Evolutionary conservation across 2,113 vertebrate species (phyloP), one percentile per base, ranked within the genome.

Genomic region (Megaptera novaeangliae): DNA sequence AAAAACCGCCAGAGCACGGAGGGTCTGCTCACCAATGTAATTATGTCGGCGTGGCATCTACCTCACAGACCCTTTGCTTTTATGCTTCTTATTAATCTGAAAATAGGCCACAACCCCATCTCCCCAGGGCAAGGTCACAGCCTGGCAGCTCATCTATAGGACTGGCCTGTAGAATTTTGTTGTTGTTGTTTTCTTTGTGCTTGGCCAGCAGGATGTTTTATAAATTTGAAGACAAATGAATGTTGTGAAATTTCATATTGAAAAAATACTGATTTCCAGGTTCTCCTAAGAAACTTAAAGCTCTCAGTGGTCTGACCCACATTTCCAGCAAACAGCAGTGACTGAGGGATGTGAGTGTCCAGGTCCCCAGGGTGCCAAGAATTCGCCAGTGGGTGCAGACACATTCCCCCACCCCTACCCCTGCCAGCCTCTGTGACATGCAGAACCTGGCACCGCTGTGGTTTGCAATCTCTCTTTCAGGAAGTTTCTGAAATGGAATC

Each of bases 251-350:
- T 49, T 27, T 78, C 39, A 2, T 12, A 25, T 49, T 55, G 66
- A 36, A 92, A 92, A 88, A 82, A 44, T 61, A 61, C 11, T 78
- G 55, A 29, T 49, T 78, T 86, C 41, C 6, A 6, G 11, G 29
- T 57, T 49, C 27, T 75, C 13, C 39, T 77, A 85, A 68, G 66
- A 95, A 93, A 63, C 8, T 29, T 44, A 29, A 87, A 91, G 31
- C 9, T 36, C 39, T 78, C 27, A 52, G 10, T 20, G 41, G 14
- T 46, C 49, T 97, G 82, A 85, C 57, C 44, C 3, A 4, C 27
- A 84, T 52, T 34, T 36, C 49, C 15, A 36, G 17, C 7, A 27
- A 11, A 21, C 5, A 46, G 49, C 21, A 66, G 49, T 11, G 61
- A 55, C 36, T 4, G 36, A 39, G 31, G 17, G 27, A 10, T 12